Base-by-base conservation (phyloP, 1,140 invertebrate species). In the Lineus longissimus region DNA sequence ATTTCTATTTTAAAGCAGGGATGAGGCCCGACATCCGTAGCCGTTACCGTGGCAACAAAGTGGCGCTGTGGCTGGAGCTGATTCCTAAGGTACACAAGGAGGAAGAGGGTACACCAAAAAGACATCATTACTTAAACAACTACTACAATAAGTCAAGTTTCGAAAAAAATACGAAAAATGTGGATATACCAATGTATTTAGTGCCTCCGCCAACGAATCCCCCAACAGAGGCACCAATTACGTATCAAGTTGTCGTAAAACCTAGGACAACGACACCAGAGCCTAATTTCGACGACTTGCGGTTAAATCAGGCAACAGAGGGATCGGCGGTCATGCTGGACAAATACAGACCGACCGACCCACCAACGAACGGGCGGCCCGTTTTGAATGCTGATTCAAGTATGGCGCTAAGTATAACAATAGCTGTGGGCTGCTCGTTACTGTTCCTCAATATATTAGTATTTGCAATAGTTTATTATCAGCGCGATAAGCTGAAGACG, bases 11-110 rank as follows among this genome's bases (percentile, higher is more conserved):
- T 51, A 51, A 19, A 51, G 47, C 59, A 66, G 67, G 64, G 13
- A 56, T 61, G 68, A 59, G 73, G 17, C 73, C 75, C 7, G 64
- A 62, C 2, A 47, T 94, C 30, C 91, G 95, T 75, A 94, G 94
- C 73, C 95, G 97, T 82, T 98, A 97, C 82, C 87, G 95, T 67
- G 93, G 94, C 6, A 93, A 94, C 81, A 88, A 92, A 58, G 84
- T 97, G n/a, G 96, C 94, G 0, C 95, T 98, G 79, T 98, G 96
- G 96, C 79, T 95, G 31, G 93, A 95, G 73, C 84, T 98, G 22
- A 92, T 98, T 43, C 95, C 95, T 2, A 93, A 95, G 77, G 85
- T 98, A n/a, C 94, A 98, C 74, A 88, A 90, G 45, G 90, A 90
- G 25, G 71, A 64, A 55, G 91, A 93, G 22, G 91, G 90, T 7